Evolutionary conservation across 2,888 invertebrate genomes (phyloP).

Genomic region (Pecten maximus): DNA sequence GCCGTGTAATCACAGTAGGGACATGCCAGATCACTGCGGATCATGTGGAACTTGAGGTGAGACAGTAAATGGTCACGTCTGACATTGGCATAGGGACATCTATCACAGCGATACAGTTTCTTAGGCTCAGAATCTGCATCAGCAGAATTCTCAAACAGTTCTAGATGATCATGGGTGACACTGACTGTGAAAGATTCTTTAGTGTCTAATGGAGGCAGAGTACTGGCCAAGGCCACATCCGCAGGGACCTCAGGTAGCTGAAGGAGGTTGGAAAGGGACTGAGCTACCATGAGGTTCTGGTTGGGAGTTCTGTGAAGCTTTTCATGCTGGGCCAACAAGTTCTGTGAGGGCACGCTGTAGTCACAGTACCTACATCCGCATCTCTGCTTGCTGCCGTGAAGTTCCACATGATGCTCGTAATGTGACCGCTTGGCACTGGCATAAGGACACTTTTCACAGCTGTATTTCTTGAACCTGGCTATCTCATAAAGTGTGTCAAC

Average conservation of each 20-base stretch:
- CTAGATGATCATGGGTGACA: constrained; percentile 76
- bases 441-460: constrained; percentile 88
- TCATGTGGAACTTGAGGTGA: constrained; percentile 90
- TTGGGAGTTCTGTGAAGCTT: constrained; percentile 87
- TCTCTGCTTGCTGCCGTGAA: constrained; percentile 92
- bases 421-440: constrained; percentile 93
- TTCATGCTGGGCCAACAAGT: constrained; percentile 91
- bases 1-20: constrained; percentile 92
- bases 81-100: constrained; percentile 91
- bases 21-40: constrained; percentile 88
- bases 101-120: constrained; percentile 87
- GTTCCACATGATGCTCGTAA: constrained; percentile 90
- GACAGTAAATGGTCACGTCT: constrained; percentile 89
- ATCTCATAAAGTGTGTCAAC: constrained; percentile 87
- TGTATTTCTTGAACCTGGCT: constrained; percentile 89
- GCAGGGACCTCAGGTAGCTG: constrained; percentile 82
- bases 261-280: constrained; percentile 79
- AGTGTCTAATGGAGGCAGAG: constrained; percentile 71
- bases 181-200: constrained; percentile 70
- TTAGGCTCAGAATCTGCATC: constrained; percentile 83
- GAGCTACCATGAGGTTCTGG: constrained; percentile 78
- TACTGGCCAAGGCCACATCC: constrained; percentile 83
- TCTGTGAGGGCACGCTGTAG: constrained; percentile 93
- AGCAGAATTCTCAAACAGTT: constrained; percentile 77
- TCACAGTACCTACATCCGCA: constrained; percentile 93